Base-by-base conservation (phyloP, 64 coral and sea anemone species). In the Orbicella faveolata region DNA sequence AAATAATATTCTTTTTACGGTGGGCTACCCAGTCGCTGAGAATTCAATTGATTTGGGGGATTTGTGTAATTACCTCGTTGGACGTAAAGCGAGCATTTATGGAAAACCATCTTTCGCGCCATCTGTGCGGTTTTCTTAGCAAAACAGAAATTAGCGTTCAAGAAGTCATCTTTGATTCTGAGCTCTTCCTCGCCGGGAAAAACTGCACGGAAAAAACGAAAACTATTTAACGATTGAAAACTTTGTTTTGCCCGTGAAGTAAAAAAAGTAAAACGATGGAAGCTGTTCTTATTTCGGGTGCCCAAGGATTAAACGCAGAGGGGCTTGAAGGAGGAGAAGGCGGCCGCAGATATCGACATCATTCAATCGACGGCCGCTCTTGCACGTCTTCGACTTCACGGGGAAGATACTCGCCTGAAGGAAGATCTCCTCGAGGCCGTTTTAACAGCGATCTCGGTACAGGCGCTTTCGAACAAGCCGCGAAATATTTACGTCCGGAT, bases 251-350 rank as follows among this genome's bases (percentile, higher is more conserved):
- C 19, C 6, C 13, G 23, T 11, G 39, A 26, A 66, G 12, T 59
- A 81, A 44, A 55, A 48, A 37, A 9, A 34, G 23, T 48, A 64
- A 84, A 30, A 26, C 25, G 9, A 92, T 92, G 90, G 90, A 92
- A 30, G 90, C 90, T 18, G 90, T 92, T 57, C 26, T 92, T 0
- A 86, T 92, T 10, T 92, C 90, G 33, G 90, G 90, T 37, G 76
- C 90, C 0, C 90, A 92, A 87, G 90, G 83, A 64, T 87, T 92
- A 33, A 74, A 87, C n/a, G 53, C 75, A 9, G 90, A 92, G 36
- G 86, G 86, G 3, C 86, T 79, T 1, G 90, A 92, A 54, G 83
- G 90, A 13, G 76, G 64, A 30, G 90, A 92, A 23, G 64, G 39
- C 19, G 72, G 83, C 19, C 86, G 90, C 74, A 78, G 84, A 69